phyloP scores from a whole-genome alignment of 1,140 invertebrate genomes.

The Drosophila nigrodunni region DNA sequence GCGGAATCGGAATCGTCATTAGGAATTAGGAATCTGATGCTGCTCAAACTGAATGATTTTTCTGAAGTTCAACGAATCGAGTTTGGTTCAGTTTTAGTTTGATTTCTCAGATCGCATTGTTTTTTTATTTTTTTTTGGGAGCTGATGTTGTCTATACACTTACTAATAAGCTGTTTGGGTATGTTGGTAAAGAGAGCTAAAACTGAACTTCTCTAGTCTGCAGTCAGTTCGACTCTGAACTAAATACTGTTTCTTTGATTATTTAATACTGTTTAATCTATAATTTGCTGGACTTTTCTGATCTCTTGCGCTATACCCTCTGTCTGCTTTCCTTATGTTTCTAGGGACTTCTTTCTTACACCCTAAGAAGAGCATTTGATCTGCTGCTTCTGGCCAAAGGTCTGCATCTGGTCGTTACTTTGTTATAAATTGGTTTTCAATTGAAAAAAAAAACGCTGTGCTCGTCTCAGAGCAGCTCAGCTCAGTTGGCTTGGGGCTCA shows the following conservation, averaged over 20 bases:
- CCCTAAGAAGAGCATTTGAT: conserved; percentile 1
- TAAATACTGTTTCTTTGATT: no score
- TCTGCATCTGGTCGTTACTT: conserved; percentile 17
- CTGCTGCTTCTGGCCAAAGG: background rate
- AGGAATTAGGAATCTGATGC: conserved; percentile 11
- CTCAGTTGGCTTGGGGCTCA: background rate
- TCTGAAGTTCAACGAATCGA: background rate
- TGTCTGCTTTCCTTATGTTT: no score
- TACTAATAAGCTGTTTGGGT: background rate
- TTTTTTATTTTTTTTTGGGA: no score
- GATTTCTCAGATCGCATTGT: background rate
- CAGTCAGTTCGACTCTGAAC: no score
- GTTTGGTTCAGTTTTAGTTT: background rate
- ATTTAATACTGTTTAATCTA: no score
- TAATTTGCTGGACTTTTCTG: no score
- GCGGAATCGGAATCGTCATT: conserved; percentile 5
- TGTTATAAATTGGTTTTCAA: conserved; percentile 63
- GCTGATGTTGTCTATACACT: background rate
- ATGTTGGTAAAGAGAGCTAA: no score
- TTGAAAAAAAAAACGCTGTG: conserved; percentile 44
- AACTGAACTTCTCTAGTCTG: no score
- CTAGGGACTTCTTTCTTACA: background rate
- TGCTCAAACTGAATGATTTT: conserved; percentile 9
- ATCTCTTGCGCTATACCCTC: no score
- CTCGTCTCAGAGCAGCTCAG: background rate